Conservation (phyloP, 23 tunicate species). For the Oikopleura dioica region DNA sequence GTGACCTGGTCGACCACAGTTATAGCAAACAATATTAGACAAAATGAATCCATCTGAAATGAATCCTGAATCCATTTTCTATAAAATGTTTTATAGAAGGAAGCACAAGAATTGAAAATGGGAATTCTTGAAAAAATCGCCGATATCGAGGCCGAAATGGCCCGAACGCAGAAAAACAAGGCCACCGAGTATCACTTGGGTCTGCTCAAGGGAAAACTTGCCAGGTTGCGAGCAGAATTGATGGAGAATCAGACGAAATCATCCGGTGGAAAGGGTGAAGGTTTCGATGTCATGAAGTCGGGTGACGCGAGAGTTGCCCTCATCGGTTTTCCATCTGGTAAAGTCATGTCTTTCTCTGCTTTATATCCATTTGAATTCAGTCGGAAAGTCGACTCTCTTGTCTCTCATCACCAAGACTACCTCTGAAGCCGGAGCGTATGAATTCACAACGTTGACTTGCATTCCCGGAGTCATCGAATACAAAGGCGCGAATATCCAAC, state of each 20-base stretch:
- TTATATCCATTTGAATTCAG: background rate
- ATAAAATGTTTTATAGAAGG: too few relatives aligned
- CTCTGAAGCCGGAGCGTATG: constrained; percentile 70
- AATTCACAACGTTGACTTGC: constrained; percentile 94
- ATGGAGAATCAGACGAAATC: constrained; percentile 49
- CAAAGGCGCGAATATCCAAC: constrained; percentile 87
- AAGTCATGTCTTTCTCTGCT: background rate
- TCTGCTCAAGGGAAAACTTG: constrained; percentile 79
- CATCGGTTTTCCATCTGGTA: constrained; percentile 86
- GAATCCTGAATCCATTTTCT: too few relatives aligned
- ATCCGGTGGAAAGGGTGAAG: constrained; percentile 74
- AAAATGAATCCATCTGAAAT: too few relatives aligned
- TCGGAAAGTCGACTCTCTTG: constrained; percentile 43
- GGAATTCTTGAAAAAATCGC: constrained; percentile 84
- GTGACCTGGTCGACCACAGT: too few relatives aligned
- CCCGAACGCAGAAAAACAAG: constrained; percentile 81
- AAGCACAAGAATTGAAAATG: too few relatives aligned
- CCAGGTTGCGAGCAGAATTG: constrained; percentile 61
- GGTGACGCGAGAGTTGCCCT: constrained; percentile 93
- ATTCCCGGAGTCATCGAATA: constrained; percentile 92
- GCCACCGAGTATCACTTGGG: constrained; percentile 98
- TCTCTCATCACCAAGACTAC: constrained; percentile 57
- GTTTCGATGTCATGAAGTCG: constrained; percentile 98
- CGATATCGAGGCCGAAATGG: constrained; percentile 67
- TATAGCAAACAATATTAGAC: too few relatives aligned